Evolutionary conservation across 2,113 vertebrate species (phyloP).

Genomic region (Tonatia bakeri): DNA sequence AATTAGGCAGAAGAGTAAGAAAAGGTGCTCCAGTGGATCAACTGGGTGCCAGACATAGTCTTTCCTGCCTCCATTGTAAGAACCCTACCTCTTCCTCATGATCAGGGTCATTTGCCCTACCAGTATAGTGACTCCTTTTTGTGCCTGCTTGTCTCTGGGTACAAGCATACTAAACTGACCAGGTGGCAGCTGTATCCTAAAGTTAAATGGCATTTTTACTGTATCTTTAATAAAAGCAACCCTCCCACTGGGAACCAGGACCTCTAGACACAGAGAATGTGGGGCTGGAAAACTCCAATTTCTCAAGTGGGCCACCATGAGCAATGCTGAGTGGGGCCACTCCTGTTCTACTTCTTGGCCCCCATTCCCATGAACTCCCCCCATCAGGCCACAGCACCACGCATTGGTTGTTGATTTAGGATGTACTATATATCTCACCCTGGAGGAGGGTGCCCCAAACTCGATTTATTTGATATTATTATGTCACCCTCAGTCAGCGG

Average conservation of each 20-base stretch:
- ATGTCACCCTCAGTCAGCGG: not conserved
- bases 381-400: not conserved
- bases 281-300: not conserved
- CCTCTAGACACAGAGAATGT: not conserved
- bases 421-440: accelerated
- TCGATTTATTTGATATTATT: not conserved
- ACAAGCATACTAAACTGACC: not conserved
- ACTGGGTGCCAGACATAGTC: not conserved
- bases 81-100: not conserved
- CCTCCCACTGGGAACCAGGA: not conserved
- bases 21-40: not conserved
- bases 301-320: not conserved
- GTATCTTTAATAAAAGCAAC: not conserved
- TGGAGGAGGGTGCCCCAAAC: not conserved
- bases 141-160: not conserved
- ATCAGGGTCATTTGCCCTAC: not conserved
- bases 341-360: not conserved
- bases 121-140: not conserved
- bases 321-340: not conserved
- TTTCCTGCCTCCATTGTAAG: not conserved
- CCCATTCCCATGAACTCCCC: not conserved
- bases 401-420: not conserved
- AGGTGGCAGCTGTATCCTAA: not conserved
- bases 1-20: not conserved
- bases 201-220: not conserved